phyloP scores from a whole-genome alignment of 2,113 vertebrate species.

The Alosa alosa region DNA sequence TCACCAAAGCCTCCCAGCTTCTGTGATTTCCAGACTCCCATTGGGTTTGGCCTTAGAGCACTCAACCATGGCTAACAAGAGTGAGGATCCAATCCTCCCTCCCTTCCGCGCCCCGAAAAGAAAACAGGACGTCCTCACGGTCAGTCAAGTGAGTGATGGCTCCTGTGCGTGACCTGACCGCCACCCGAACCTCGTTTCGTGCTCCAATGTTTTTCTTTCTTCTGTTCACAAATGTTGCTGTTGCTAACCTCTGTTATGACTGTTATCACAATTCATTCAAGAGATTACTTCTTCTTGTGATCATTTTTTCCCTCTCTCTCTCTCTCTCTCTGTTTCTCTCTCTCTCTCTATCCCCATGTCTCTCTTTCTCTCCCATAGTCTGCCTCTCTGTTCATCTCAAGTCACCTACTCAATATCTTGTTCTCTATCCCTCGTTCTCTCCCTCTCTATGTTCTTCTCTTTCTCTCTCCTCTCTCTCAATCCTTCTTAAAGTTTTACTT shows the following conservation, averaged over 20 bases:
- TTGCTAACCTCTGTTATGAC: background rate
- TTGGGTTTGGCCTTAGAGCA: slow-evolving; percentile 39
- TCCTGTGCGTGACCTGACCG: slow-evolving; percentile 28
- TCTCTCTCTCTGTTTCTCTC: background rate
- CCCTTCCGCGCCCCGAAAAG: slow-evolving; percentile 28
- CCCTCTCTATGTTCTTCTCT: background rate
- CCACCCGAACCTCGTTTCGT: background rate
- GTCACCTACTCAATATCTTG: background rate
- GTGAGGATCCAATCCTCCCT: slow-evolving; percentile 20
- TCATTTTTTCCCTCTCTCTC: background rate
- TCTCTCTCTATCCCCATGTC: background rate
- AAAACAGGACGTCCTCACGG: slow-evolving; percentile 55
- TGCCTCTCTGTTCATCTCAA: background rate
- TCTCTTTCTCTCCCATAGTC: background rate
- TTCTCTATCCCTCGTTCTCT: background rate
- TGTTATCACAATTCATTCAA: background rate
- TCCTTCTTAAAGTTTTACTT: slow-evolving; percentile 14
- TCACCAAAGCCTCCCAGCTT: background rate
- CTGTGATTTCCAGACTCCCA: slow-evolving; percentile 32
- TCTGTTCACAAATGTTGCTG: background rate
- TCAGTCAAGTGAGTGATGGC: slow-evolving; percentile 42
- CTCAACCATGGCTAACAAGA: slow-evolving; percentile 47
- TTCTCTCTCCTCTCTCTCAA: slow-evolving; percentile 14
- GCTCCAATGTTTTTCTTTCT: background rate
- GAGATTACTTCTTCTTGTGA: background rate